Evolutionary conservation across 2,888 invertebrate genomes (phyloP).

Genomic region (Agrilus mali): DNA sequence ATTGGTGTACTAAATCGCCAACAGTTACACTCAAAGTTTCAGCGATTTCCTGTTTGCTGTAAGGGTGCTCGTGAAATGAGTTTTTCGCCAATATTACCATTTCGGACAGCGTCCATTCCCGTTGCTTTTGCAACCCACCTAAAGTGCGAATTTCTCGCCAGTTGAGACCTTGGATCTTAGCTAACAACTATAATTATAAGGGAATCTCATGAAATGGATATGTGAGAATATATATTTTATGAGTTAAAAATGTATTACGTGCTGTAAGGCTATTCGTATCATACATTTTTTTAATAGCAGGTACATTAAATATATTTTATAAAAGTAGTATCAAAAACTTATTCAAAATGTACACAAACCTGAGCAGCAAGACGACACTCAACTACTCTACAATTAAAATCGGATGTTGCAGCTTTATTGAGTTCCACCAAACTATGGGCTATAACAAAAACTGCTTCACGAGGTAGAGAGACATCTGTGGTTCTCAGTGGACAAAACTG

Average conservation of each 20-base stretch:
- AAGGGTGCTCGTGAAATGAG: slow-evolving; percentile 50
- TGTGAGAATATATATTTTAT: too few relatives aligned
- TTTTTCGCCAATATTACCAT: slow-evolving; percentile 57
- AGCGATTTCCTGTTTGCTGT: slow-evolving; percentile 56
- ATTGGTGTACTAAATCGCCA: slow-evolving; percentile 50
- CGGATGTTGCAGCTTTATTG: slow-evolving; percentile 87
- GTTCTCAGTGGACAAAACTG: slow-evolving; percentile 82
- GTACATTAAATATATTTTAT: too few relatives aligned
- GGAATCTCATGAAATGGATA: too few relatives aligned
- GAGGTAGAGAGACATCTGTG: slow-evolving; percentile 66
- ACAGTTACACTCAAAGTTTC: slow-evolving; percentile 43
- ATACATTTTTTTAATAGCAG: neutral
- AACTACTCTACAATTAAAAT: slow-evolving; percentile 86
- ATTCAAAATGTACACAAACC: slow-evolving; percentile 33
- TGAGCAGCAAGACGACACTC: slow-evolving; percentile 89
- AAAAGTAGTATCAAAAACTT: neutral
- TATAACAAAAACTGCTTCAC: slow-evolving; percentile 79
- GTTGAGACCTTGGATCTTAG: slow-evolving; percentile 44
- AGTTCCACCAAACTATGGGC: slow-evolving; percentile 79
- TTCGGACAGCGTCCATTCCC: slow-evolving; percentile 49
- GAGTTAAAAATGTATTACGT: too few relatives aligned
- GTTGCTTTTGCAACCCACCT: slow-evolving; percentile 58
- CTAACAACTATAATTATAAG: slow-evolving; percentile 43
- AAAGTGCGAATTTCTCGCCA: slow-evolving; percentile 56
- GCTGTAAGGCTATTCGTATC: too few relatives aligned